Conservation (phyloP, 2,888 invertebrate species). For the Pandemis heparana region DNA sequence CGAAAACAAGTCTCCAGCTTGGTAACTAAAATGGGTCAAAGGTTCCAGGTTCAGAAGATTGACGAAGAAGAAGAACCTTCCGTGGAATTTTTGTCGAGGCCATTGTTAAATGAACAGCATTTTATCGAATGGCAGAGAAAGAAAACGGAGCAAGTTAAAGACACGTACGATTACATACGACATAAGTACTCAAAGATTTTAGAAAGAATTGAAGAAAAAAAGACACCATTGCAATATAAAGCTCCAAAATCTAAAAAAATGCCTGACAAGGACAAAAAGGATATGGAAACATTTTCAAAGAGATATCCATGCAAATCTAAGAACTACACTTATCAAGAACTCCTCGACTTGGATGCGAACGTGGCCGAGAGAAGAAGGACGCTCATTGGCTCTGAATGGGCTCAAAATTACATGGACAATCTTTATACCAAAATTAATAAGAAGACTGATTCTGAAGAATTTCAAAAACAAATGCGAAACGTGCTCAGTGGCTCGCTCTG, state of each 20-base stretch:
- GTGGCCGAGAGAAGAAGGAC: constrained; percentile 61
- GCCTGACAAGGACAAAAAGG: constrained; percentile 59
- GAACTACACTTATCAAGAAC: constrained; percentile 74
- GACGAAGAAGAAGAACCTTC: constrained; percentile 64
- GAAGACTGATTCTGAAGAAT: constrained; percentile 72
- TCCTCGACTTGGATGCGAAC: constrained; percentile 67
- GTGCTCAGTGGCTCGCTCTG: constrained; percentile 80
- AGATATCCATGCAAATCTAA: constrained; percentile 69
- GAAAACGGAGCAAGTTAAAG: constrained; percentile 75
- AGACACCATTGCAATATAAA: constrained; percentile 53
- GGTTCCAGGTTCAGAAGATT: constrained; percentile 70
- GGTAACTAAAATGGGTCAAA: constrained; percentile 70
- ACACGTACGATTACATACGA: constrained; percentile 71
- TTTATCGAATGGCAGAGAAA: constrained; percentile 86
- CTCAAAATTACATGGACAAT: constrained; percentile 78
- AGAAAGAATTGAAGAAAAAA: constrained; percentile 64
- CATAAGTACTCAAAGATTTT: constrained; percentile 75
- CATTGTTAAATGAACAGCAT: constrained; percentile 76
- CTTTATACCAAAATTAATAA: constrained; percentile 76
- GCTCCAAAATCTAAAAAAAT: constrained; percentile 49
- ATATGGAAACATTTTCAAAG: constrained; percentile 69
- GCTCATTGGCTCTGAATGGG: constrained; percentile 71
- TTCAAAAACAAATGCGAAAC: constrained; percentile 81
- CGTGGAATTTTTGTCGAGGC: constrained; percentile 74
- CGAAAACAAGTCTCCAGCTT: constrained; percentile 72